Evolutionary conservation across 2,797 vertebrate species (phyloP), one percentile per base, ranked within the genome.

Genomic region (Garrulus glandarius): DNA sequence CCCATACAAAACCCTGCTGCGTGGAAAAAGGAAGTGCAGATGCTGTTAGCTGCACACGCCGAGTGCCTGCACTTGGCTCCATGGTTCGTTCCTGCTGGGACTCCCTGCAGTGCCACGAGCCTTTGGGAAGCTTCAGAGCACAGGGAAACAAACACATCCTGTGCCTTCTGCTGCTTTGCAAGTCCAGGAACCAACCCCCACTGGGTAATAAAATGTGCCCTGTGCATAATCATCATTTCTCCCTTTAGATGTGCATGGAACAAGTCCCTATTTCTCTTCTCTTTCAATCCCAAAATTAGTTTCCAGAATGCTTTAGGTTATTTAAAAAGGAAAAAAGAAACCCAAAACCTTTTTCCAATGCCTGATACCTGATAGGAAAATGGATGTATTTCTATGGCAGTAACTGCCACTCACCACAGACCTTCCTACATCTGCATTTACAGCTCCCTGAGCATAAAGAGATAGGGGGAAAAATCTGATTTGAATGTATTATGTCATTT

Each of bases 111-210:
- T 1, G 15, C 27, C 39, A 11, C 3, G 7, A 91, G 60, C 56
- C 65, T 50, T 16, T 2, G 13, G 47, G 22, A 49, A 81, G 46
- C 57, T 46, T 32, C 65, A 7, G 27, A 84, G 34, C 7, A 22
- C 22, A 8, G 11, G 11, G 7, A 20, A 43, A 61, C 9, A 41
- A 46, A 10, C 1, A 2, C 22, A 64, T 46, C 22, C 67, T 1
- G 0, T 0, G 2, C 24, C 22, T 3, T 47, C 6, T 17, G 21
- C 46, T 47, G 68, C 47, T 63, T 30, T 15, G 15, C 1, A 2
- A 74, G 41, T 4, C 34, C 5, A 1, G 43, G 29, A 82, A 27
- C 17, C 52, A 63, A 8, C 11, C 6, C 11, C 3, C 4, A 23
- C 4, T 24, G 4, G 8, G 36, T 11, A 71, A 81, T 37, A 55